These are phyloP conservation scores for Tenodera sinensis DNA, from an alignment of 2,888 invertebrate species.

Conservation along the genomic window DNA sequence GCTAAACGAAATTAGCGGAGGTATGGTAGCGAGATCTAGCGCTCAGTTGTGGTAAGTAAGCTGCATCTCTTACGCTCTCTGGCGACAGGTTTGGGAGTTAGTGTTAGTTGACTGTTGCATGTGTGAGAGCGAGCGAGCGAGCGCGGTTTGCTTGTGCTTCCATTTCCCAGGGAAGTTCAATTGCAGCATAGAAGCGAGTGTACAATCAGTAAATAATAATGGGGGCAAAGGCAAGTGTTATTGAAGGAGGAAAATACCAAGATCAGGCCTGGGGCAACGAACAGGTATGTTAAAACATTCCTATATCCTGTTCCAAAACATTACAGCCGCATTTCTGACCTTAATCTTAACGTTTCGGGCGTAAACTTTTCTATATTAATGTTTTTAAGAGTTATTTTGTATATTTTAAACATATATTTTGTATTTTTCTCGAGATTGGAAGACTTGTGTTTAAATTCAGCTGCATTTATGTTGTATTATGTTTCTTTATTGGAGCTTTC, in stretches of 20 bases:
- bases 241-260: conserved; percentile 73
- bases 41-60: background rate
- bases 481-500: no score
- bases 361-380: no score
- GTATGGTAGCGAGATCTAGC: background rate
- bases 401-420: no score
- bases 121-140: background rate
- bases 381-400: no score
- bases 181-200: background rate
- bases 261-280: conserved; percentile 67
- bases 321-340: no score
- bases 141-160: no score
- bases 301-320: no score
- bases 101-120: conserved; percentile 12
- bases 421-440: no score
- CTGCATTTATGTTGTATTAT: no score
- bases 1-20: no score
- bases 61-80: background rate
- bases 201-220: conserved; percentile 52
- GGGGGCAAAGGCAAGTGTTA: conserved; percentile 77
- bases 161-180: background rate
- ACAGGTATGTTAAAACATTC: conserved; percentile 16
- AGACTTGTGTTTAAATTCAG: no score
- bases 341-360: no score
- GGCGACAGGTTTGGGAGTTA: background rate